Evolutionary conservation across 2,888 invertebrate genomes (phyloP).

Genomic region (Lampropteryx suffumata): DNA sequence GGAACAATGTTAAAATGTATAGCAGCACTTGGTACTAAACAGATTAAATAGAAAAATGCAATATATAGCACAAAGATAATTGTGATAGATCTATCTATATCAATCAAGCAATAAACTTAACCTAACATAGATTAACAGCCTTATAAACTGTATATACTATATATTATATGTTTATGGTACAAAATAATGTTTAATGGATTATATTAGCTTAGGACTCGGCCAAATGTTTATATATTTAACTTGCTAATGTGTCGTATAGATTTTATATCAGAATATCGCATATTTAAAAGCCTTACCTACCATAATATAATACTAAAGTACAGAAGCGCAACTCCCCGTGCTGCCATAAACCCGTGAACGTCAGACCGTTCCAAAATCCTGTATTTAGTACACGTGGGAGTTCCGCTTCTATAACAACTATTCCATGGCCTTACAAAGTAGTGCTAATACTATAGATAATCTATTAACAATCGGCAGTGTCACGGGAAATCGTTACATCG

Average conservation of each 20-base stretch:
- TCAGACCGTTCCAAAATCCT: background rate
- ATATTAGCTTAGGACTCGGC: conserved; percentile 19
- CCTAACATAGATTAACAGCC: conserved; percentile 15
- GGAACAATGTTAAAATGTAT: too few species aligned
- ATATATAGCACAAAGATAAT: conserved; percentile 18
- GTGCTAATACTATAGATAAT: conserved; percentile 2
- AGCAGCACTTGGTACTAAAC: conserved; percentile 7
- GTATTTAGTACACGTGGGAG: background rate
- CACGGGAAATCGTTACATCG: conserved; percentile 17
- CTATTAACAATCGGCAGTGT: conserved; percentile 19
- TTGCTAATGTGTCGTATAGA: conserved; percentile 14
- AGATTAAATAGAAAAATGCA: background rate
- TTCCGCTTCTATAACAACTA: conserved; percentile 9
- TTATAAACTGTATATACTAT: conserved; percentile 17
- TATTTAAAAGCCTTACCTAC: conserved; percentile 9
- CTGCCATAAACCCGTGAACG: background rate
- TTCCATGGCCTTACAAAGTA: conserved; percentile 16
- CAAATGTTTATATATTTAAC: conserved; percentile 19
- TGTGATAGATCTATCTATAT: conserved; percentile 21
- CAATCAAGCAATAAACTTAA: conserved; percentile 19
- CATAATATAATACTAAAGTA: conserved; percentile 2
- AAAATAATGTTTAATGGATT: conserved; percentile 24
- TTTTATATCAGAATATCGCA: conserved; percentile 18
- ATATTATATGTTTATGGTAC: conserved; percentile 24
- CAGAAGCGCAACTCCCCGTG: conserved; percentile 11